phyloP scores from a whole-genome alignment of 2,888 invertebrate species.

The Habrosyne pyritoides region DNA sequence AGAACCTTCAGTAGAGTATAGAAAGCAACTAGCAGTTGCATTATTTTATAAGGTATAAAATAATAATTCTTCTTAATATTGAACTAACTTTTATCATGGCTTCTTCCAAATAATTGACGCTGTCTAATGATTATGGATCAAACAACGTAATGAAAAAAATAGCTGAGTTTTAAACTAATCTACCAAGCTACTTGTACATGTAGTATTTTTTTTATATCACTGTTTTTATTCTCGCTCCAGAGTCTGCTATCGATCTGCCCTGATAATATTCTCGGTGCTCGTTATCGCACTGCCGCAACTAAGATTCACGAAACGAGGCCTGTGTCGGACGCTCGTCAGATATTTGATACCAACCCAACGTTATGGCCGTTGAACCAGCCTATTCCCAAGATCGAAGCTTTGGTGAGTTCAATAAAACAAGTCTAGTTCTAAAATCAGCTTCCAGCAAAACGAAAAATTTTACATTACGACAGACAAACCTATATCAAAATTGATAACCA shows the following conservation, averaged over 20 bases:
- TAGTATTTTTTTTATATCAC: conserved; percentile 4
- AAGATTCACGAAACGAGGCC: conserved; percentile 70
- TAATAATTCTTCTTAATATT: background rate
- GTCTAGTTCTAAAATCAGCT: no score
- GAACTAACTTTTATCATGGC: no score
- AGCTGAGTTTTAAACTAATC: no score
- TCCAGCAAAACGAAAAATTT: no score
- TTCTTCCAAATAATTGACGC: no score
- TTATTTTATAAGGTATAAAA: conserved; percentile 70
- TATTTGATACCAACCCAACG: conserved; percentile 82
- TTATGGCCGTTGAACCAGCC: conserved; percentile 87
- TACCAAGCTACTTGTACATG: no score
- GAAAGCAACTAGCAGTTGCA: conserved; percentile 82
- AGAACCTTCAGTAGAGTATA: conserved; percentile 82
- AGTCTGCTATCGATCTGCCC: conserved; percentile 80
- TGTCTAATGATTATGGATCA: no score
- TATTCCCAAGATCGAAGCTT: conserved; percentile 84
- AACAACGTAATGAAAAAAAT: no score
- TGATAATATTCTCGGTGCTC: conserved; percentile 52
- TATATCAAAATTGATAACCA: no score
- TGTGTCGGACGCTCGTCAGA: conserved; percentile 83
- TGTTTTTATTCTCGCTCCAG: conserved; percentile 47
- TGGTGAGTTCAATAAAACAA: conserved; percentile 39
- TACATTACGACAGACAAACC: no score
- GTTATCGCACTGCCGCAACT: conserved; percentile 69